These are phyloP conservation scores for Pollenia amentaria DNA, from an alignment of 2,888 invertebrate genomes.

Conservation along the genomic window DNA sequence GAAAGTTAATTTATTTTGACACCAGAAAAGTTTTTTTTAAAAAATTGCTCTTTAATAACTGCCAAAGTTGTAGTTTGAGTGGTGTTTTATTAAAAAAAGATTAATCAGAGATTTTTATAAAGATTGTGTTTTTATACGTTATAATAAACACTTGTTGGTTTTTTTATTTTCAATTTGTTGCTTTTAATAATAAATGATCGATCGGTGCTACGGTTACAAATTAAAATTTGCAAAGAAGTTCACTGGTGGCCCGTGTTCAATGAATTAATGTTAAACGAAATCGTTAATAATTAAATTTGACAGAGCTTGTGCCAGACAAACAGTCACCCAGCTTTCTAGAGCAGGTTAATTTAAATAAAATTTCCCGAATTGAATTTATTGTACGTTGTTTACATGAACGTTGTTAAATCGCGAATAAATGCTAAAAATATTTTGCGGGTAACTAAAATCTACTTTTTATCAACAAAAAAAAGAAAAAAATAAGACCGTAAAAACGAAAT, in stretches of 20 bases:
- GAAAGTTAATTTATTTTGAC: conserved; percentile 42
- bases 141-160: neutral
- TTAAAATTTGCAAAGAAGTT: neutral
- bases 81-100: too few relatives aligned
- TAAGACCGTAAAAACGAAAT: conserved; percentile 12
- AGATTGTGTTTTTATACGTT: neutral
- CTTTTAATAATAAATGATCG: conserved; percentile 19
- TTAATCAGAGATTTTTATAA: neutral
- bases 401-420: conserved; percentile 55
- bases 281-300: conserved; percentile 39
- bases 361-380: conserved; percentile 3
- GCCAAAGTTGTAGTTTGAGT: too few relatives aligned
- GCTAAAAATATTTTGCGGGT: conserved; percentile 35
- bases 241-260: neutral
- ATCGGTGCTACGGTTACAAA: conserved; percentile 8
- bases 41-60: neutral
- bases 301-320: neutral
- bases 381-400: conserved; percentile 64
- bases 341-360: conserved; percentile 32
- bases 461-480: neutral
- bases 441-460: conserved; percentile 53
- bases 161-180: neutral
- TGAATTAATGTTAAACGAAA: conserved; percentile 3
- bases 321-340: neutral
- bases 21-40: neutral